Conservation (phyloP, 2,797 vertebrate genomes). For the Argentina silus region DNA sequence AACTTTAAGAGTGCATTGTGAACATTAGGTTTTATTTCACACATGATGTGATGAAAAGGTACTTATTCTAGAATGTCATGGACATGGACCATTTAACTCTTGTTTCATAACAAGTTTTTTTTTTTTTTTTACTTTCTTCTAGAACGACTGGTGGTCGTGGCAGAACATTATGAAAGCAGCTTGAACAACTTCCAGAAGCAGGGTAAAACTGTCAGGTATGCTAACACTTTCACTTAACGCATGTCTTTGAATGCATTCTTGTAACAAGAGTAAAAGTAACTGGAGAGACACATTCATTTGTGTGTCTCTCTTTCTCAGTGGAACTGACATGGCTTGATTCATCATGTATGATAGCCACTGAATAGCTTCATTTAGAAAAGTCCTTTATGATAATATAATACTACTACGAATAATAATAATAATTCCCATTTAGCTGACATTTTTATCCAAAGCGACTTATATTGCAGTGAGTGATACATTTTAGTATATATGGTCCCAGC, state of each 20-base stretch:
- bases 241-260: too few species aligned
- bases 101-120: conserved; percentile 19
- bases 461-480: too few species aligned
- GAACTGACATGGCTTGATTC: background rate
- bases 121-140: conserved; percentile 18
- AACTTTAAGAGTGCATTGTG: too few species aligned
- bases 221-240: background rate
- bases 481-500: too few species aligned
- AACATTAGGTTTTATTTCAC: too few species aligned
- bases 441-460: too few species aligned
- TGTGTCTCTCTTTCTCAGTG: background rate
- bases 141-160: conserved; percentile 96
- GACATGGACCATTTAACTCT: background rate
- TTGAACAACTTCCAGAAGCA: conserved; percentile 88
- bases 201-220: conserved; percentile 85
- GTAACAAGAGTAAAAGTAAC: too few species aligned
- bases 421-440: too few species aligned
- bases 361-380: background rate
- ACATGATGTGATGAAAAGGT: too few species aligned
- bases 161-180: conserved; percentile 90
- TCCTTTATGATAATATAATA: too few species aligned
- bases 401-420: background rate
- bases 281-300: too few species aligned
- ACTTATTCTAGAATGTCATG: background rate
- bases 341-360: background rate